A percentile compares a stretch with the other conserved stretches of the same genome.
These are phyloP conservation scores for Eristalis pertinax DNA, from an alignment of 2,888 invertebrate species.

Conservation along the genomic window DNA sequence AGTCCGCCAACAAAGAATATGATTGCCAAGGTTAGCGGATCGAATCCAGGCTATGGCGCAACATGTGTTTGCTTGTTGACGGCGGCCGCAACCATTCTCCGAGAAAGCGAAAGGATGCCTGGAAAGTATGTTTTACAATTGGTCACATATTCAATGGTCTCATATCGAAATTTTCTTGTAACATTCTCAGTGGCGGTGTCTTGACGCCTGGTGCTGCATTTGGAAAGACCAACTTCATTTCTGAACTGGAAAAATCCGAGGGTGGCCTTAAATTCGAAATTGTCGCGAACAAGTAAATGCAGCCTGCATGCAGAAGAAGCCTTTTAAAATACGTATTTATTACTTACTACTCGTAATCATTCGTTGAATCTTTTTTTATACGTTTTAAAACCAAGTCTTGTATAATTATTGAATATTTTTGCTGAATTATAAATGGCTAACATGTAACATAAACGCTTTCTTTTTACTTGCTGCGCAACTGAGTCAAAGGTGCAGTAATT, in stretches of 20 bases:
- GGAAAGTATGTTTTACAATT: constrained; percentile 83
- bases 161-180: constrained; percentile 50
- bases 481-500: too few relatives aligned
- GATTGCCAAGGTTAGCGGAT: constrained; percentile 84
- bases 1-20: constrained; percentile 86
- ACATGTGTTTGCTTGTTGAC: constrained; percentile 89
- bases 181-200: constrained; percentile 91
- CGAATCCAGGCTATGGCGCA: constrained; percentile 88
- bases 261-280: constrained; percentile 89
- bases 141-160: neutral
- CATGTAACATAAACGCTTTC: neutral
- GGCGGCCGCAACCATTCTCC: constrained; percentile 88
- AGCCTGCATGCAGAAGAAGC: neutral
- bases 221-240: constrained; percentile 88
- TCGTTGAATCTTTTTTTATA: constrained; percentile 36
- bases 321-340: constrained; percentile 53
- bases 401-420: constrained; percentile 29
- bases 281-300: constrained; percentile 77
- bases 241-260: constrained; percentile 85
- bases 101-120: constrained; percentile 90
- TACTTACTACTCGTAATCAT: constrained; percentile 33
- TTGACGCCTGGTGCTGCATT: constrained; percentile 93
- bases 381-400: neutral
- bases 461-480: neutral
- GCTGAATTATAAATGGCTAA: constrained; percentile 16